These are phyloP conservation scores for Spongilla lacustris DNA, from an alignment of 37 sponge, comb jelly and placozoan genomes.

Conservation along the genomic window DNA sequence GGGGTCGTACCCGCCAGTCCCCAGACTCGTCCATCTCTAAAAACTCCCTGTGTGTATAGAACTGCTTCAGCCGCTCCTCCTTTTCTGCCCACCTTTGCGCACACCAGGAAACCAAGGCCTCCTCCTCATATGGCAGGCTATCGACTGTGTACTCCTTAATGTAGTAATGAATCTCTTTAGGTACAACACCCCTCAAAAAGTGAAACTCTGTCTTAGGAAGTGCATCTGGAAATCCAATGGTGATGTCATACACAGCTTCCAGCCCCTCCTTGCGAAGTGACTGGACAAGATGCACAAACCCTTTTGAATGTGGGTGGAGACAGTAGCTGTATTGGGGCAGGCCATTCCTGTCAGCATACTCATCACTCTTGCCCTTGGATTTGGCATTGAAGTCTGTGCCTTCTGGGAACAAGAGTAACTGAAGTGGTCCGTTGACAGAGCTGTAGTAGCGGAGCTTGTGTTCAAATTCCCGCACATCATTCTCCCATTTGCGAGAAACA, in stretches of 20 bases:
- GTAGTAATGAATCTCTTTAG: conserved; percentile 78
- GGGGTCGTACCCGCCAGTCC: neutral
- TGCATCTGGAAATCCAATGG: conserved; percentile 77
- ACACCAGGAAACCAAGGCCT: conserved; percentile 61
- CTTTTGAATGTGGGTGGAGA: conserved; percentile 81
- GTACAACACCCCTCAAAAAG: conserved; percentile 43
- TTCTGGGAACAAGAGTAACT: conserved; percentile 87
- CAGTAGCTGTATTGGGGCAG: conserved; percentile 74
- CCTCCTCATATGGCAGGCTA: conserved; percentile 60
- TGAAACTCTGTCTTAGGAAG: conserved; percentile 69
- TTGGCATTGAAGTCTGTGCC: conserved; percentile 68
- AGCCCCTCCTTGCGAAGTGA: conserved; percentile 57
- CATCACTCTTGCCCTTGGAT: conserved; percentile 60
- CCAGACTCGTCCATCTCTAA: neutral
- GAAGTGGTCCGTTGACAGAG: conserved; percentile 44
- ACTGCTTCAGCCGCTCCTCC: conserved; percentile 70
- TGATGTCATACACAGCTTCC: conserved; percentile 85
- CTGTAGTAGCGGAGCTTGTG: conserved; percentile 72
- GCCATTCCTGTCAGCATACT: conserved; percentile 66
- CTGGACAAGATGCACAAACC: conserved; percentile 64
- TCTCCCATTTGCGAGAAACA: conserved; percentile 72
- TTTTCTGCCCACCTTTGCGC: conserved; percentile 73
- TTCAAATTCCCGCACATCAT: conserved; percentile 57
- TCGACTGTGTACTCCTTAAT: conserved; percentile 31
- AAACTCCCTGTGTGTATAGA: conserved; percentile 65